Evolutionary conservation across 53 echinoderm and acorn worm genomes (phyloP), one percentile per base, ranked within the genome.

Genomic region (Echinarachnius parma): DNA sequence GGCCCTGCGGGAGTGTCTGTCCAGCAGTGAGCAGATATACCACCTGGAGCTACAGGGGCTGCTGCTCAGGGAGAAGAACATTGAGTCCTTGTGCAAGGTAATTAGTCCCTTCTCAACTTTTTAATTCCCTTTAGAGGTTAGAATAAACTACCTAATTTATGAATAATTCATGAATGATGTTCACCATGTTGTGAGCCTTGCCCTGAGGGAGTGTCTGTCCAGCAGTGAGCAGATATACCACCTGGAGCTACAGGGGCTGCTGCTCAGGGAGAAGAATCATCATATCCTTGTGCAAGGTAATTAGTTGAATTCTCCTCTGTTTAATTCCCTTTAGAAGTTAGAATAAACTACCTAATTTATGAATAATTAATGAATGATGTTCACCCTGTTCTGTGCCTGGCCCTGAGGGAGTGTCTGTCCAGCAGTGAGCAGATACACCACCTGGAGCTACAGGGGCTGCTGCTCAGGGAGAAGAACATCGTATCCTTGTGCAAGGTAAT

Each of bases 1-100:
- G 21, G 81, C 89, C 5, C 59, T 94, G 31, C 76, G 62, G 63
- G 94, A 90, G 34, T 75, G 81, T 32, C 46, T 94, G 44, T 66
- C 78, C 27, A 64, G 48, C 21, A 78, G 84, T 13, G 68, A 83
- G 45, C 61, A 78, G 3, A 31, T 94, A 44, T 60, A 67, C 33
- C 69, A 80, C 19, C 21, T 87, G n/a, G 86, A 84, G 62, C 54
- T 94, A 21, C 89, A 94, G 65, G 87, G 87, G 34, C 60, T 94
- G 3, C 86, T 87, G 20, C 69, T 94, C n/a, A 78, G 87, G 34
- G 59, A 77, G 42, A 78, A 82, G 59, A 89, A 90, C 76, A 23
- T 94, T n/a, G 75, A 60, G 4, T 55, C 75, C 60, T 21, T 94
- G 26, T 74, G 84, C 35, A 94, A 81, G 84, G 94, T 90, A 80